Conservation (phyloP, 1,140 invertebrate genomes). For the Drosophila erecta region DNA sequence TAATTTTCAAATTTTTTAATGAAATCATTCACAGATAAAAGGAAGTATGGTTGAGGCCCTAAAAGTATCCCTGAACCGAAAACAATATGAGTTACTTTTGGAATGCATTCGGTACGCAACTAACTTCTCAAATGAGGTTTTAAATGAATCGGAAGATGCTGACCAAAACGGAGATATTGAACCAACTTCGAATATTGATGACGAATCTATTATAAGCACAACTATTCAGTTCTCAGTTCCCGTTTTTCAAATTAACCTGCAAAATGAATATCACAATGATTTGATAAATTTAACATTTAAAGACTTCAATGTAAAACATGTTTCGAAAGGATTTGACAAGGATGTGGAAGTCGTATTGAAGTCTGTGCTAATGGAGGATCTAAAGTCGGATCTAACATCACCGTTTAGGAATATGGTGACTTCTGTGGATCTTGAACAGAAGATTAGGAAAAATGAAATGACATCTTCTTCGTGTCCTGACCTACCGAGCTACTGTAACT, state of each 20-base stretch:
- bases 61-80: conserved; percentile 93
- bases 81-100: conserved; percentile 95
- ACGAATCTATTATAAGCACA: conserved; percentile 41
- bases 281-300: conserved; percentile 92
- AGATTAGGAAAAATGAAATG: conserved; percentile 67
- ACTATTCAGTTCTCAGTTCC: conserved; percentile 90
- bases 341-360: conserved; percentile 91
- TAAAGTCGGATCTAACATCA: conserved; percentile 90
- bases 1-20: not conserved
- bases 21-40: conserved; percentile 87
- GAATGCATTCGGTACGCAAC: conserved; percentile 88
- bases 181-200: conserved; percentile 19
- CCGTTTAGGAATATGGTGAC: conserved; percentile 93
- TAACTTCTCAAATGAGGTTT: conserved; percentile 63
- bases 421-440: conserved; percentile 86
- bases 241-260: conserved; percentile 90
- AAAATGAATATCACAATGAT: conserved; percentile 85
- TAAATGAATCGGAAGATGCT: conserved; percentile 24
- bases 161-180: conserved; percentile 33
- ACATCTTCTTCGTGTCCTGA: conserved; percentile 95
- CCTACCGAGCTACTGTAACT: conserved; percentile 82
- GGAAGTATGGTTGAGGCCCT: conserved; percentile 93
- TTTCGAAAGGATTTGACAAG: conserved; percentile 87
- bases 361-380: conserved; percentile 94
- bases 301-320: conserved; percentile 91